Conservation (phyloP, 2,888 invertebrate genomes). For the Seladonia tumulorum region DNA sequence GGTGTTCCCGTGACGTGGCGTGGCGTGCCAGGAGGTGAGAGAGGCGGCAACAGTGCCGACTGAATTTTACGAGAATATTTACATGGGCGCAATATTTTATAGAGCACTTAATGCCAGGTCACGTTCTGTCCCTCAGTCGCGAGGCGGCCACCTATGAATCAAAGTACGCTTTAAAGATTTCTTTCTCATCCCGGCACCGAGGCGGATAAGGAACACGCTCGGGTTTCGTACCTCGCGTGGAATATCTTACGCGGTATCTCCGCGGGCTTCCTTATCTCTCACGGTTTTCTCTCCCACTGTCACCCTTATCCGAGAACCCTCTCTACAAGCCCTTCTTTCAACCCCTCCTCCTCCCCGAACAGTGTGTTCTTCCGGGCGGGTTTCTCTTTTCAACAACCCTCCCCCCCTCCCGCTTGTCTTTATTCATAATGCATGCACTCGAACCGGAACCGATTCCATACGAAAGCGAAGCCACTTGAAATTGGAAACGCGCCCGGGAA, state of each 20-base stretch:
- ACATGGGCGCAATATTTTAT: constrained; percentile 83
- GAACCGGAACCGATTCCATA: constrained; percentile 22
- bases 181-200: constrained; percentile 70
- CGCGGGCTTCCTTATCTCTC: constrained; percentile 27
- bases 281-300: neutral
- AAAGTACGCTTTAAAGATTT: constrained; percentile 80
- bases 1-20: constrained; percentile 12
- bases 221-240: constrained; percentile 47
- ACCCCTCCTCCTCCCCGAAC: neutral
- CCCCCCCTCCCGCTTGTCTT: constrained; percentile 7
- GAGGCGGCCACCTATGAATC: constrained; percentile 79
- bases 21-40: constrained; percentile 37
- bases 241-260: constrained; percentile 65
- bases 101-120: constrained; percentile 83
- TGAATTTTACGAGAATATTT: constrained; percentile 82
- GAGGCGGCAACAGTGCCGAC: constrained; percentile 68
- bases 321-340: neutral
- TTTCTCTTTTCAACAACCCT: constrained; percentile 14
- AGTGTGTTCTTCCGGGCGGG: neutral
- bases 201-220: constrained; percentile 66
- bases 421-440: constrained; percentile 41
- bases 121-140: constrained; percentile 77
- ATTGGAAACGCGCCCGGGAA: constrained; percentile 39
- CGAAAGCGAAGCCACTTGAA: constrained; percentile 46
- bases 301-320: neutral